Percentiles rank a stretch among this genome's conserved stretches.
Evolutionary conservation across 2,113 vertebrate genomes (phyloP).

Genomic region (Lethenteron reissneri): DNA sequence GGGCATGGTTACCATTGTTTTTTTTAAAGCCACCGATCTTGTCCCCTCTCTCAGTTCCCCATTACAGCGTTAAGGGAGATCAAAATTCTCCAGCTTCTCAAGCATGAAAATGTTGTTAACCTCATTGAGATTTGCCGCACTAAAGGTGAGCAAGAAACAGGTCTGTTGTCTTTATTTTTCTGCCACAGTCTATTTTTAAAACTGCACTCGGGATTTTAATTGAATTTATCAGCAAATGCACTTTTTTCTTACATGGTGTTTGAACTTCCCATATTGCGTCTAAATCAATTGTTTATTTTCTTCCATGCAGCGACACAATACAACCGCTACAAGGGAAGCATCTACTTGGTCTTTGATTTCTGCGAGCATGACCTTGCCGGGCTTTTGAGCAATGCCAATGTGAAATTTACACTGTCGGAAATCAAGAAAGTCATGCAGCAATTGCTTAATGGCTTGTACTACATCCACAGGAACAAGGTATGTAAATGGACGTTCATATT

Average conservation of each 20-base stretch:
- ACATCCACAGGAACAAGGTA: constrained; percentile 98
- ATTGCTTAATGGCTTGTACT: constrained; percentile 86
- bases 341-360: constrained; percentile 96
- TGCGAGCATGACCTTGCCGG: constrained; percentile 92
- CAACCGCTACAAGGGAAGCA: constrained; percentile 92
- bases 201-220: too few relatives aligned
- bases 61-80: constrained; percentile 90
- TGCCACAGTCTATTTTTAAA: background rate
- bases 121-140: constrained; percentile 95
- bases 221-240: too few relatives aligned
- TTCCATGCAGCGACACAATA: constrained; percentile 49
- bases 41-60: constrained; percentile 39
- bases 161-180: background rate
- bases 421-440: constrained; percentile 99
- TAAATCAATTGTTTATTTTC: too few relatives aligned
- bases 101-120: constrained; percentile 93
- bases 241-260: too few relatives aligned
- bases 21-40: too few relatives aligned
- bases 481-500: background rate
- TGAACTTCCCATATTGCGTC: too few relatives aligned
- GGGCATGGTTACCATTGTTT: too few relatives aligned
- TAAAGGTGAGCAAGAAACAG: constrained; percentile 38
- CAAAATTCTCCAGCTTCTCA: constrained; percentile 88
- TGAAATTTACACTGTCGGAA: constrained; percentile 84
- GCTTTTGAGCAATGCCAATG: constrained; percentile 68